These are phyloP conservation scores for Centroberyx gerrardi DNA, from an alignment of 2,797 vertebrate genomes.

Conservation along the genomic window DNA sequence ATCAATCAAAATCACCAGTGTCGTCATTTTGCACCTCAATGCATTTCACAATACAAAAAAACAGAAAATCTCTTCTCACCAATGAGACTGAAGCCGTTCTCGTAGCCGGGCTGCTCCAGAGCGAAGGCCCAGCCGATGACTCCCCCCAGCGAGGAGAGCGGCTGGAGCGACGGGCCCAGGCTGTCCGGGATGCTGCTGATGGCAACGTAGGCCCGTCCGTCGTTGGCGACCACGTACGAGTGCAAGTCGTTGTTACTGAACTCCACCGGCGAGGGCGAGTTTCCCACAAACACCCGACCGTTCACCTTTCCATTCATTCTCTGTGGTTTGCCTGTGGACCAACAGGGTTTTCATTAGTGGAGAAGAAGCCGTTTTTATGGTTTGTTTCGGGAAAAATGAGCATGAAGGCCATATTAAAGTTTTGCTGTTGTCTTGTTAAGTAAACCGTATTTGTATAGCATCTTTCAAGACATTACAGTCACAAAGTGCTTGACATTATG, in stretches of 20 bases:
- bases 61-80: conserved; percentile 76
- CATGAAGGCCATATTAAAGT: too few relatives aligned
- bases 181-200: conserved; percentile 89
- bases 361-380: not conserved
- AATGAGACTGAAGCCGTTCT: conserved; percentile 93
- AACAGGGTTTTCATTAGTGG: not conserved
- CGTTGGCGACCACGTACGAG: conserved; percentile 94
- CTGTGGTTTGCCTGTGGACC: conserved; percentile 90
- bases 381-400: too few relatives aligned
- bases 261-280: conserved; percentile 72
- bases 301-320: conserved; percentile 95
- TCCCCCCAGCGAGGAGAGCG: conserved; percentile 91
- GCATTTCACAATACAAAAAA: not conserved
- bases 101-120: conserved; percentile 91
- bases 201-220: conserved; percentile 94
- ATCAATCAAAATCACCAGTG: too few relatives aligned
- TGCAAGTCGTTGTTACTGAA: conserved; percentile 93
- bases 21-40: too few relatives aligned
- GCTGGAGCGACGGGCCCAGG: conserved; percentile 90
- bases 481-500: too few relatives aligned
- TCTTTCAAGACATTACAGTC: too few relatives aligned
- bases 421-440: too few relatives aligned
- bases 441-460: too few relatives aligned
- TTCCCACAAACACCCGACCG: conserved; percentile 89
- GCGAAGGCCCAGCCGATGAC: conserved; percentile 98